Conservation (phyloP, 2,113 vertebrate genomes). For the Pituophis catenifer region DNA sequence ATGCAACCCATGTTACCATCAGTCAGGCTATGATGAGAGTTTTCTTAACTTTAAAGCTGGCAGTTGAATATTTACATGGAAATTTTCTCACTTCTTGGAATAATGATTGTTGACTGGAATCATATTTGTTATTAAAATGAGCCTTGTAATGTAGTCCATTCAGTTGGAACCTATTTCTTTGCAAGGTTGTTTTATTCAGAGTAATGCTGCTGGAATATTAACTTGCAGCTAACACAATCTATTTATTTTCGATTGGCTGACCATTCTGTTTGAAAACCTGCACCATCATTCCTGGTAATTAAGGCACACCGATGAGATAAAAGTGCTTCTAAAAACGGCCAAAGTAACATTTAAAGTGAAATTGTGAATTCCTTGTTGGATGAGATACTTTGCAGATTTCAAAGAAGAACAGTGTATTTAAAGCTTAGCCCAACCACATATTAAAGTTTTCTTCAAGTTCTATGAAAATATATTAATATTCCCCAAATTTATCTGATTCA, state of each 20-base stretch:
- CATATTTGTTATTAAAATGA: slow-evolving; percentile 35
- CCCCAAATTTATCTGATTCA: background rate
- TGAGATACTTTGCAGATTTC: background rate
- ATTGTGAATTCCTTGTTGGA: background rate
- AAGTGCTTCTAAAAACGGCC: background rate
- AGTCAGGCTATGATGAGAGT: slow-evolving; percentile 12
- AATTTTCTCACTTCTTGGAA: slow-evolving; percentile 27
- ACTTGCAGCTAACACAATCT: background rate
- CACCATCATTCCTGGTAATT: background rate
- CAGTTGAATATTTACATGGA: slow-evolving; percentile 59
- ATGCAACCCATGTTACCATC: slow-evolving; percentile 36
- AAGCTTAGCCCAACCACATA: background rate
- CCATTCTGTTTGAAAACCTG: background rate
- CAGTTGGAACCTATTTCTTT: slow-evolving; percentile 35
- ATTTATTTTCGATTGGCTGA: background rate
- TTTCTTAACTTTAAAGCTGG: slow-evolving; percentile 42
- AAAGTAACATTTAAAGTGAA: background rate
- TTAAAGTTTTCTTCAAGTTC: background rate
- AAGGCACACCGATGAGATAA: background rate
- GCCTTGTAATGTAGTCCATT: slow-evolving; percentile 22
- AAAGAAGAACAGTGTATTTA: background rate
- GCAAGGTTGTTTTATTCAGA: slow-evolving; percentile 2
- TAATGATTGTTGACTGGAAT: slow-evolving; percentile 30
- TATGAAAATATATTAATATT: background rate
- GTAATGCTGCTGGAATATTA: slow-evolving; percentile 22